phyloP scores from a whole-genome alignment of 2,113 vertebrate species.

The Neopipo cinnamomea region DNA sequence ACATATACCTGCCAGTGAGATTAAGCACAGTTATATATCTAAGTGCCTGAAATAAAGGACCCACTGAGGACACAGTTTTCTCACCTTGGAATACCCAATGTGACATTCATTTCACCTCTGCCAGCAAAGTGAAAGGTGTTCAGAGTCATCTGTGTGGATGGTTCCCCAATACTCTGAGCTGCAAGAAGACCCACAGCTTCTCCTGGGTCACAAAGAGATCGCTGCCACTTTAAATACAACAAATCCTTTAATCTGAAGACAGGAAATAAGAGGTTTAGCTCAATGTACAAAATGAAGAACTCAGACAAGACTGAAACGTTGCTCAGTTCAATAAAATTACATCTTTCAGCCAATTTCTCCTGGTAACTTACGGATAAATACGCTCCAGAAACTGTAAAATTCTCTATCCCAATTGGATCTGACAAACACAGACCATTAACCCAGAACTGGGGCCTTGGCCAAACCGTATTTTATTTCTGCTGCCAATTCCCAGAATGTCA shows the following conservation, averaged over 20 bases:
- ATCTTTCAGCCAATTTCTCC: neutral
- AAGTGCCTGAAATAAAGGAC: neutral
- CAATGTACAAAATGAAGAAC: neutral
- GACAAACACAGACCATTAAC: neutral
- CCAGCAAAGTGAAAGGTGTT: conserved; percentile 99
- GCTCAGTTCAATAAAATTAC: neutral
- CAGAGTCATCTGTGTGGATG: conserved; percentile 98
- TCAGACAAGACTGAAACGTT: neutral
- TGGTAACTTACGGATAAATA: neutral
- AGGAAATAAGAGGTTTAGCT: neutral
- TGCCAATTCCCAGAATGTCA: neutral
- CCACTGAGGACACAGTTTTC: neutral
- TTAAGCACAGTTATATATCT: neutral
- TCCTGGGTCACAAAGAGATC: conserved; percentile 90
- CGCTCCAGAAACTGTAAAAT: neutral
- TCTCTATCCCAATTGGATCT: neutral
- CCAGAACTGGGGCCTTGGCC: neutral
- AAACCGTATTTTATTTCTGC: neutral
- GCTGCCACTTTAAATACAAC: conserved; percentile 93
- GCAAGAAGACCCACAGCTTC: conserved; percentile 95
- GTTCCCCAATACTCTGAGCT: conserved; percentile 96
- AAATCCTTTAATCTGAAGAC: conserved; percentile 80
- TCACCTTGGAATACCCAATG: conserved; percentile 95
- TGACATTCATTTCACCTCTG: conserved; percentile 99
- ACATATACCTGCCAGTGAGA: neutral